These are phyloP conservation scores for Chaetodon auriga DNA, from an alignment of 2,113 vertebrate genomes.

Conservation along the genomic window DNA sequence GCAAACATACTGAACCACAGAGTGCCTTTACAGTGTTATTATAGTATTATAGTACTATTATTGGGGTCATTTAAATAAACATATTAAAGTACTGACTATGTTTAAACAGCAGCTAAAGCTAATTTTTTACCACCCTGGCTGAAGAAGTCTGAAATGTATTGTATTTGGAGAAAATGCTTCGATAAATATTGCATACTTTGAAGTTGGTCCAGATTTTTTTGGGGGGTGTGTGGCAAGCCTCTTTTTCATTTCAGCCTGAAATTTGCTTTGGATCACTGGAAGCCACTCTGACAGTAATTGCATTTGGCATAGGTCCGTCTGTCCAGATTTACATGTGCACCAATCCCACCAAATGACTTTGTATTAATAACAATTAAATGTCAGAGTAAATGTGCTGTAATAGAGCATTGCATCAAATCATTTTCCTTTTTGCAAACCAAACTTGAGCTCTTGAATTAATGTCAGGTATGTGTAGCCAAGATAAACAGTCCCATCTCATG, in stretches of 20 bases:
- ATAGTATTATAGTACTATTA: background rate
- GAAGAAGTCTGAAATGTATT: background rate
- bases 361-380: background rate
- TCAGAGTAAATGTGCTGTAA: slow-evolving; percentile 3
- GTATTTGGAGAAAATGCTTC: background rate
- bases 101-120: background rate
- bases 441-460: background rate
- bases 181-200: slow-evolving; percentile 2
- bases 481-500: slow-evolving; percentile 15
- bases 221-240: background rate
- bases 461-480: slow-evolving; percentile 1
- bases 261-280: slow-evolving; percentile 12
- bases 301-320: slow-evolving; percentile 21
- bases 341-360: background rate
- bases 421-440: slow-evolving; percentile 13
- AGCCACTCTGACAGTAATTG: slow-evolving; percentile 1
- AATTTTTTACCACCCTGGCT: background rate
- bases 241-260: slow-evolving; percentile 1
- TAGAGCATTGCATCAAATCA: background rate
- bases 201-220: slow-evolving; percentile 10
- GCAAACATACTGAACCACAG: slow-evolving; percentile 22
- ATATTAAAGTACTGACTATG: slow-evolving; percentile 1
- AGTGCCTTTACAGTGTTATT: slow-evolving; percentile 22
- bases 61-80: slow-evolving; percentile 21
- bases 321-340: background rate